Percentiles rank a stretch among this genome's conserved stretches.
These are phyloP conservation scores for Hippotragus niger DNA, from an alignment of 2,113 vertebrate genomes.

Conservation along the genomic window DNA sequence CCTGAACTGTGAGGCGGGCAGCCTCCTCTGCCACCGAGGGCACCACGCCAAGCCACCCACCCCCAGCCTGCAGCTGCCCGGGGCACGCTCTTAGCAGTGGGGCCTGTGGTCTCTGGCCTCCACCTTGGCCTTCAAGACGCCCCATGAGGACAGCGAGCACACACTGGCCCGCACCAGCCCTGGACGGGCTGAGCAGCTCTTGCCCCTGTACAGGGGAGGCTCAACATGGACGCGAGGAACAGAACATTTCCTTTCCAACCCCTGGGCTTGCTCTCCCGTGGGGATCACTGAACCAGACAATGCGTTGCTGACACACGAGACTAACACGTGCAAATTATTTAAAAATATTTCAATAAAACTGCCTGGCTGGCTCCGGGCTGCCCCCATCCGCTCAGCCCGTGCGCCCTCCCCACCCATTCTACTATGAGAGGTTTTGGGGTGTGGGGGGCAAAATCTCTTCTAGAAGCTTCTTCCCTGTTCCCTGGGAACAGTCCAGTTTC, in stretches of 20 bases:
- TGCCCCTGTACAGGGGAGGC: slow-evolving; percentile 15
- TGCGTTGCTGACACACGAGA: slow-evolving; percentile 61
- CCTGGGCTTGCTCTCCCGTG: slow-evolving; percentile 12
- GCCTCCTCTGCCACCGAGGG: slow-evolving; percentile 83
- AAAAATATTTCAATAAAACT: slow-evolving; percentile 77
- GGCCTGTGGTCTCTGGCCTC: slow-evolving; percentile 39
- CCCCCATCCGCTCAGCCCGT: slow-evolving; percentile 55
- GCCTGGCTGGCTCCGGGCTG: slow-evolving; percentile 77
- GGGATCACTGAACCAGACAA: slow-evolving; percentile 63
- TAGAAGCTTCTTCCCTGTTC: neutral
- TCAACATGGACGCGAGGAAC: slow-evolving; percentile 51
- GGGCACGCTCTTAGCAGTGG: slow-evolving; percentile 86
- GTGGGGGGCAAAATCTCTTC: neutral
- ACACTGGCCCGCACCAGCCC: slow-evolving; percentile 29
- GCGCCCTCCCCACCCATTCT: slow-evolving; percentile 51
- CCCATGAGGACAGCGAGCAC: slow-evolving; percentile 32
- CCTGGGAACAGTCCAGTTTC: neutral
- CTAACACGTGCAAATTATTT: slow-evolving; percentile 76
- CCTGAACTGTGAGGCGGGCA: slow-evolving; percentile 87
- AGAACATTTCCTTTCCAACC: slow-evolving; percentile 29
- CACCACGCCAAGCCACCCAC: slow-evolving; percentile 74
- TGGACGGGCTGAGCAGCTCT: neutral
- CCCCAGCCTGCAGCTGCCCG: slow-evolving; percentile 88
- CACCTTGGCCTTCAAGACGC: slow-evolving; percentile 28
- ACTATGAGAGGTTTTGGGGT: neutral